A percentile compares a stretch with the other conserved stretches of the same genome.
phyloP scores from a whole-genome alignment of 2,113 vertebrate genomes.

The Grallaria varia region DNA sequence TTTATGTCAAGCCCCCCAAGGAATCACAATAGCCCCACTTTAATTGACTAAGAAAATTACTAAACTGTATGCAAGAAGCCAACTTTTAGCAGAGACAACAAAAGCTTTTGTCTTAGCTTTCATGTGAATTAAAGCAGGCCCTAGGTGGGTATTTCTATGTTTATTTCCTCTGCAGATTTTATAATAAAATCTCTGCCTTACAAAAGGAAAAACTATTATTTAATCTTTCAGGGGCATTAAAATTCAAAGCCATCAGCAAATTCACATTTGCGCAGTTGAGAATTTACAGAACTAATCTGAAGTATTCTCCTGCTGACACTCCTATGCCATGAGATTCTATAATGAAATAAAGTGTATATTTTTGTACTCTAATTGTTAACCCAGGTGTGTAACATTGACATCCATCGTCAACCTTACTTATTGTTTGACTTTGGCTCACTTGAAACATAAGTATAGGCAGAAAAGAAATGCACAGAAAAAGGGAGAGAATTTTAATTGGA shows the following conservation, averaged over 20 bases:
- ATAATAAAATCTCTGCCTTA: slow-evolving; percentile 1
- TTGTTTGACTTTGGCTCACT: neutral
- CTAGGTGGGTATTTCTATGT: neutral
- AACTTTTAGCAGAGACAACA: neutral
- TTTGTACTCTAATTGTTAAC: neutral
- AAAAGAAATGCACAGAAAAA: neutral
- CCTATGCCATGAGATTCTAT: neutral
- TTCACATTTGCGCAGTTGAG: neutral
- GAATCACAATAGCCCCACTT: neutral
- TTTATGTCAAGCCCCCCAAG: neutral
- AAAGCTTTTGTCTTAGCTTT: neutral
- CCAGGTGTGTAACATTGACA: neutral
- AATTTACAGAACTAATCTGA: neutral
- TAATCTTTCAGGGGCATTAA: slow-evolving; percentile 13
- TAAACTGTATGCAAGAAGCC: neutral
- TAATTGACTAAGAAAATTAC: neutral
- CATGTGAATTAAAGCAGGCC: neutral
- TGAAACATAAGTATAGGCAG: neutral
- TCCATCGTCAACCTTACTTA: neutral
- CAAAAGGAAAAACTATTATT: slow-evolving; percentile 29
- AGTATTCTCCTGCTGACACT: neutral
- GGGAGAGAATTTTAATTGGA: neutral
- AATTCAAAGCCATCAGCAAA: slow-evolving; percentile 44
- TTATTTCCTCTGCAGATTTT: slow-evolving; percentile 7
- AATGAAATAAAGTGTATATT: neutral